Base-by-base conservation (phyloP, 2,797 vertebrate species). In the Neosilurus hyrtlii region DNA sequence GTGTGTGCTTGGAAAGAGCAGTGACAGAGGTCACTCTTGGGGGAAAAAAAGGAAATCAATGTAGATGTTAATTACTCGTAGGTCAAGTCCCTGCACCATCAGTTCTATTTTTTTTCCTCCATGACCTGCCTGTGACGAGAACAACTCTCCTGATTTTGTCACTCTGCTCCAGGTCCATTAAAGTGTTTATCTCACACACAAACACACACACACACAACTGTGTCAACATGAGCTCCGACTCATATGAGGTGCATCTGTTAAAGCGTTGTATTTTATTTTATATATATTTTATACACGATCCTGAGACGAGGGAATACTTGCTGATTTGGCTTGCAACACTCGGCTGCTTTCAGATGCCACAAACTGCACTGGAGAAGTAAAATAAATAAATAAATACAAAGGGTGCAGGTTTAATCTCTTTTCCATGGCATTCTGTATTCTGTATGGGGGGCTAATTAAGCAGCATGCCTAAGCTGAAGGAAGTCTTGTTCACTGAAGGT, bases 41-140 rank as follows among this genome's bases (percentile, higher is more conserved):
- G 92, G 80, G 82, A 89, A 92, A 92, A 30, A 93, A 93, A 93
- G 92, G 93, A 95, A 95, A 95, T 95, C 94, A 92, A 95, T 95
- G 93, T 86, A 86, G 93, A 93, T 92, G 92, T 93, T 93, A 92
- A 91, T 94, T 94, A 95, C 93, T 94, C 91, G 93, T 92, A 92
- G 94, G 94, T 94, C 93, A 94, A 88, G 89, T 90, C 90, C 88
- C 87, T 65, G 66, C 85, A 83, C 83, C 86, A 88, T 88, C 86
- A 56, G 82, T 82, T 82, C 84, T 79, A 83, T 79, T 88, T 83
- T 88, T 88, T 87, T 79, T 79, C 77, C 82, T 80, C 82, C 15
- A 9, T 88, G 86, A 88, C 84, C 87, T 68, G 83, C 75, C 85
- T 68, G 74, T 88, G 83, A 79, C 56, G 67, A 61, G 73, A 26